These are phyloP conservation scores for Scolopax rusticola DNA, from an alignment of 2,797 vertebrate genomes.

Conservation along the genomic window DNA sequence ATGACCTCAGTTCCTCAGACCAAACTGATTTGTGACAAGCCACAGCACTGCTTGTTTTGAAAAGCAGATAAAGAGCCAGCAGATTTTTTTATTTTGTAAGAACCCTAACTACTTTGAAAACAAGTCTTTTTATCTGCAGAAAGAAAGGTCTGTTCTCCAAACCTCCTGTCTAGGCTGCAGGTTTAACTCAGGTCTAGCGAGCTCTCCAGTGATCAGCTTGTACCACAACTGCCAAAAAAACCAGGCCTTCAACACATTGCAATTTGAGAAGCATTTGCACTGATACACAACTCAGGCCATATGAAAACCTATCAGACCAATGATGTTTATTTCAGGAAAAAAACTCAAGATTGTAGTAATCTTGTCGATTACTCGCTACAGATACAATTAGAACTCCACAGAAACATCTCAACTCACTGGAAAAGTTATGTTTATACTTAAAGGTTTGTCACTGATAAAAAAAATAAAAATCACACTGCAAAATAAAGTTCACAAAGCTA, in stretches of 20 bases:
- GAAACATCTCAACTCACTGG: background rate
- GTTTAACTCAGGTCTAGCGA: background rate
- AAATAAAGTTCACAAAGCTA: background rate
- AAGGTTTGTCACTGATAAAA: background rate
- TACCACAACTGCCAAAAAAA: background rate
- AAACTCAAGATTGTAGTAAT: background rate
- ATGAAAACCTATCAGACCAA: background rate
- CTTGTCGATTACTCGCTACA: background rate
- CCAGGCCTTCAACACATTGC: background rate
- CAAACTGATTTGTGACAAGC: background rate
- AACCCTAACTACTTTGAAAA: background rate
- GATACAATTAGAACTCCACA: background rate
- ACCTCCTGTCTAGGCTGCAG: background rate
- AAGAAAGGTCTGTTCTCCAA: background rate
- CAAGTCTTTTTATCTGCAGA: background rate
- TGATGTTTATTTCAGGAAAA: background rate
- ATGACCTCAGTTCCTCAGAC: background rate
- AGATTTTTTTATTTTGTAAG: background rate
- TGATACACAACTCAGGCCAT: background rate
- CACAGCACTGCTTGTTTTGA: background rate
- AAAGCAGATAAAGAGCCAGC: background rate
- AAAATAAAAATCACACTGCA: background rate
- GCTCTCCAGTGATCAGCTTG: background rate
- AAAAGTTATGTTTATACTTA: background rate
- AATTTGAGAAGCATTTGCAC: background rate